Base-by-base conservation (phyloP, 2,797 vertebrate genomes). In the Sphenopsis melanotis region DNA sequence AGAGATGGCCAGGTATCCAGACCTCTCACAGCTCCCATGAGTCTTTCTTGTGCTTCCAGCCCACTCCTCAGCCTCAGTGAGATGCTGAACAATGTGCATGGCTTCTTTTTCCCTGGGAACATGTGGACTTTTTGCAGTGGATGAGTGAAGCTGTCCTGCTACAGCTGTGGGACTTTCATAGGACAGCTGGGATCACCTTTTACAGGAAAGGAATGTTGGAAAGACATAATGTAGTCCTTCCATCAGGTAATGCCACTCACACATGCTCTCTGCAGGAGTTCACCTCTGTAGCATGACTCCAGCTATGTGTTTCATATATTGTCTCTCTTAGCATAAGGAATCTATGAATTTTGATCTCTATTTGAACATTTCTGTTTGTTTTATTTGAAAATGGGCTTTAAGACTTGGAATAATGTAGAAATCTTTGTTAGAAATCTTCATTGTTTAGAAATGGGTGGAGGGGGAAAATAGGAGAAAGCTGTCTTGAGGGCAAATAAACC, bases 1-100 rank as follows among this genome's bases (percentile, higher is more conserved):
- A 75, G 47, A 74, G 46, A 23, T 37, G n/a, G 18, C 32, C 37
- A 77, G 61, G 36, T 65, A 30, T 80, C 32, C 76, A 66, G 34
- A 60, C 9, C 26, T 69, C 21, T 52, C 49, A 85, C 11, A 34
- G 30, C 44, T 52, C 26, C 15, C 22, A 14, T 11, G 37, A 74
- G 22, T 6, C 15, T 53, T 76, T 72, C 23, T 65, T 15, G 2
- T 70, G 26, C 41, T 65, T 93, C 49, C 44, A 17, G 22, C 23
- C 37, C 15, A 17, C 12, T 83, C 26, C 21, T 66, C 49, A 52
- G 41, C 20, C 61, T 79, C 44, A 74, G 17, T 39, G 39, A 52
- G n/a, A 19, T 22, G 26, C 13, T 85, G 79, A 72, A 63, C 14
- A 79, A 36, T 0, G 1, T 1, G 0, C 3, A 6, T 1, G 15